Evolutionary conservation across 2,888 invertebrate genomes (phyloP), one percentile per base, ranked within the genome.

Genomic region (Drosophila subsilvestris): DNA sequence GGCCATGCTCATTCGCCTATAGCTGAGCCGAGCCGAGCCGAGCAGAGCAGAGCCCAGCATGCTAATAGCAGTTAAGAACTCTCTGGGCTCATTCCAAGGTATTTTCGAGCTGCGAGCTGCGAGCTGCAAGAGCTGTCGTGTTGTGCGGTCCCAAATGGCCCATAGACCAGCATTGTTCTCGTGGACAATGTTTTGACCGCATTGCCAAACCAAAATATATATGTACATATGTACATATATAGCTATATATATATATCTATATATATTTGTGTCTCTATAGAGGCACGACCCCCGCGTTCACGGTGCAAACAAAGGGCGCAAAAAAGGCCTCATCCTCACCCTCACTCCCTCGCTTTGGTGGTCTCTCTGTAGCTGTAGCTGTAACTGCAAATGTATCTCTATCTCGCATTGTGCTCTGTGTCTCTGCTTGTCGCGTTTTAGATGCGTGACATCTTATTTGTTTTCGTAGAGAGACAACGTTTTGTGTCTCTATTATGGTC

Each of bases 151-250:
- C 75, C 65, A 17, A 53, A 55, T 50, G 29, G 32, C 56, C 57
- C 53, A 37, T 48, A 27, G 43, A 60, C 71, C 75, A 57, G 84
- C 90, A 80, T 90, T 86, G 78, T 84, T 74, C 53, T 55, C 65
- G 66, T 67, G 73, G 87, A 87, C 80, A 88, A 83, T 91, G 89
- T 90, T 90, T 90, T 91, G 91, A 90, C 91, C 91, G 88, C 90
- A 91, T 80, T 85, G 78, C 86, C 79, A 85, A 90, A 90, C 90
- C 90, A 90, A 90, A 89, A 86, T 80, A 82, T 79, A 76, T 56
- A 76, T 49, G 74, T 20, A 50, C 37, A 6, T 0, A 4, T 25
- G 1, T 4, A 5, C 6, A 6, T 25, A 6, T 25, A 25, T 25
- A 3, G 1, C 0, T 25, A 25, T 25, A 25, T 22, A 5, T 22